These are phyloP conservation scores for Delphinus delphis DNA, from an alignment of 2,113 vertebrate species.

Conservation along the genomic window DNA sequence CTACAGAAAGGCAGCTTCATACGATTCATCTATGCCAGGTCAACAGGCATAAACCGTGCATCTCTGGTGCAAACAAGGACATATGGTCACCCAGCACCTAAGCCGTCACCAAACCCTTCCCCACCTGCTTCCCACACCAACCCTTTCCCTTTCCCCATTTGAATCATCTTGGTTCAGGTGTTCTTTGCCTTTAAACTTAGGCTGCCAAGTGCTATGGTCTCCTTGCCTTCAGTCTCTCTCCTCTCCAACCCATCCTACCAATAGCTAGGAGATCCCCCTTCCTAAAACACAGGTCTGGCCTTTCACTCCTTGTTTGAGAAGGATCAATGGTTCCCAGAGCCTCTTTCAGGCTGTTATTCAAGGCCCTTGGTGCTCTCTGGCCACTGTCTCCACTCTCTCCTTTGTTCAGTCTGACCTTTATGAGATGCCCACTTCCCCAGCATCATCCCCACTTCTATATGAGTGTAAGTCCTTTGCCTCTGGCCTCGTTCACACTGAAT, in stretches of 20 bases:
- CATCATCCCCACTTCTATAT: background rate
- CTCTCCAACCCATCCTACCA: background rate
- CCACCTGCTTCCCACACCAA: background rate
- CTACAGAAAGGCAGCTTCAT: background rate
- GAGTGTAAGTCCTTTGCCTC: background rate
- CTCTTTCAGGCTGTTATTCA: background rate
- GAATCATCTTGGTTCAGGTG: background rate
- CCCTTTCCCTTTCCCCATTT: background rate
- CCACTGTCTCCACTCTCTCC: background rate
- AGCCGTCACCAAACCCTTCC: background rate
- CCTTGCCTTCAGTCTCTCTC: background rate
- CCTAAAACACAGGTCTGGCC: background rate
- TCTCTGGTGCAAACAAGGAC: background rate
- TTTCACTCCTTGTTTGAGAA: background rate
- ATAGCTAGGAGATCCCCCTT: background rate
- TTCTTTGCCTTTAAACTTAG: background rate
- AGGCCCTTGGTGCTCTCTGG: background rate
- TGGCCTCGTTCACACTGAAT: background rate
- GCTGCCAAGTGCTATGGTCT: background rate
- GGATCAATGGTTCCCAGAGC: background rate
- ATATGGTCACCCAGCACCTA: background rate
- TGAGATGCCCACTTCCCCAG: rapidly evolving
- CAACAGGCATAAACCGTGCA: background rate
- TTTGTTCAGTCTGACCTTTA: background rate
- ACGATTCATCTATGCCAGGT: background rate